These are phyloP conservation scores for Simalia tracyae DNA, from an alignment of 2,797 vertebrate genomes.

Conservation along the genomic window DNA sequence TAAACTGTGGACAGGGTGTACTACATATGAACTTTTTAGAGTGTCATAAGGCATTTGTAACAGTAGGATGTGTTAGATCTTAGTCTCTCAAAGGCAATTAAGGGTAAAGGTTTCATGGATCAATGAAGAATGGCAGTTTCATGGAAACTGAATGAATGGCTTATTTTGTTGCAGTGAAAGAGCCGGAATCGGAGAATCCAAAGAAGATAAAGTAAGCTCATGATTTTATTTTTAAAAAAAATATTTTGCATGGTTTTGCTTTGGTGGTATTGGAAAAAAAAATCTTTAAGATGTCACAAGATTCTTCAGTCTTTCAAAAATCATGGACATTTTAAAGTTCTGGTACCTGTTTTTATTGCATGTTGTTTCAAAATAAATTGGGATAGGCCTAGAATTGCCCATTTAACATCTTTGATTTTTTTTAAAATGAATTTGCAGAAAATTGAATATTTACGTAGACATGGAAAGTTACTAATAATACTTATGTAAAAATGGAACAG, in stretches of 20 bases:
- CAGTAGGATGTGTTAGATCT: not conserved
- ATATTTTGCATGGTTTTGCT: slow-evolving; percentile 56
- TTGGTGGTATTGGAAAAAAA: slow-evolving; percentile 13
- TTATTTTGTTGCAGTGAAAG: slow-evolving; percentile 80
- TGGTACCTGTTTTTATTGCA: not conserved
- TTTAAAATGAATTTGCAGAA: not conserved
- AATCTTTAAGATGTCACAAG: not conserved
- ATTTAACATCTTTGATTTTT: not conserved
- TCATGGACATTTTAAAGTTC: not conserved
- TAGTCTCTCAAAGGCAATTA: not conserved
- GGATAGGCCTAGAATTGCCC: not conserved
- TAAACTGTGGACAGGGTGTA: not conserved
- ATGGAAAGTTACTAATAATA: not conserved
- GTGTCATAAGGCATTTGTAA: no score
- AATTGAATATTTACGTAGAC: not conserved
- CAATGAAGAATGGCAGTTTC: not conserved
- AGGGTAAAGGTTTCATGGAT: not conserved
- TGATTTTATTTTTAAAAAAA: slow-evolving; percentile 26
- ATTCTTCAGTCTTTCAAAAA: slow-evolving; percentile 41
- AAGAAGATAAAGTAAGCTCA: slow-evolving; percentile 91
- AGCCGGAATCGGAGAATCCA: slow-evolving; percentile 76
- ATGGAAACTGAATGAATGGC: slow-evolving; percentile 7
- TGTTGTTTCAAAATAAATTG: not conserved
- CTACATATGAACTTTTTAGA: not conserved
- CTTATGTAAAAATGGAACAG: not conserved